Percentiles rank a stretch among this genome's conserved stretches.
phyloP scores from a whole-genome alignment of 2,113 vertebrate species.

The Austrofundulus limnaeus region DNA sequence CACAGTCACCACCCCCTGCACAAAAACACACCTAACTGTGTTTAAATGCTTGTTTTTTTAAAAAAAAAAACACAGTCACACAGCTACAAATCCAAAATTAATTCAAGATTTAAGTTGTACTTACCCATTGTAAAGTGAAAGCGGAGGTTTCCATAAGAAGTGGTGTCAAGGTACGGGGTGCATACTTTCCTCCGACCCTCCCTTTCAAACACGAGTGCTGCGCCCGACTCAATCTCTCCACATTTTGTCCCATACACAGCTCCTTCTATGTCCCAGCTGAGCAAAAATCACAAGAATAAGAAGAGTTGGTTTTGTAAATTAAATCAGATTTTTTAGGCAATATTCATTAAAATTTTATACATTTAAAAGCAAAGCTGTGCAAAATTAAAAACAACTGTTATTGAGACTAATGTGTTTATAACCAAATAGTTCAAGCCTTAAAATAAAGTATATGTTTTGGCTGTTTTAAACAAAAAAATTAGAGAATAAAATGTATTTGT shows the following conservation, averaged over 20 bases:
- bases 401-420: too few relatives aligned
- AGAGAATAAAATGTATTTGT: too few relatives aligned
- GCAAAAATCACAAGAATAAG: conserved; percentile 25
- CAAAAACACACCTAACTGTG: conserved; percentile 9
- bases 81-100: neutral
- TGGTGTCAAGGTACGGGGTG: conserved; percentile 93
- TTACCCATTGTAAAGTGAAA: conserved; percentile 95
- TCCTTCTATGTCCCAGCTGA: conserved; percentile 91
- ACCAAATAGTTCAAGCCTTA: too few relatives aligned
- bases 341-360: neutral
- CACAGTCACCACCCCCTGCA: conserved; percentile 87
- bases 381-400: too few relatives aligned
- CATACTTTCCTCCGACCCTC: conserved; percentile 90
- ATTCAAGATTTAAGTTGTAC: neutral
- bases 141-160: conserved; percentile 91
- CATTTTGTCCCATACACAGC: conserved; percentile 88
- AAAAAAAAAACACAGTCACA: neutral
- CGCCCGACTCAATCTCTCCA: conserved; percentile 91
- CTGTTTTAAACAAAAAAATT: too few relatives aligned
- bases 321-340: conserved; percentile 4
- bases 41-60: neutral
- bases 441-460: too few relatives aligned
- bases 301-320: neutral
- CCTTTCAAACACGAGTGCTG: conserved; percentile 87
- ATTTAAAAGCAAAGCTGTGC: neutral